Base-by-base conservation (phyloP, 2,797 vertebrate species). In the Tangara arthus region DNA sequence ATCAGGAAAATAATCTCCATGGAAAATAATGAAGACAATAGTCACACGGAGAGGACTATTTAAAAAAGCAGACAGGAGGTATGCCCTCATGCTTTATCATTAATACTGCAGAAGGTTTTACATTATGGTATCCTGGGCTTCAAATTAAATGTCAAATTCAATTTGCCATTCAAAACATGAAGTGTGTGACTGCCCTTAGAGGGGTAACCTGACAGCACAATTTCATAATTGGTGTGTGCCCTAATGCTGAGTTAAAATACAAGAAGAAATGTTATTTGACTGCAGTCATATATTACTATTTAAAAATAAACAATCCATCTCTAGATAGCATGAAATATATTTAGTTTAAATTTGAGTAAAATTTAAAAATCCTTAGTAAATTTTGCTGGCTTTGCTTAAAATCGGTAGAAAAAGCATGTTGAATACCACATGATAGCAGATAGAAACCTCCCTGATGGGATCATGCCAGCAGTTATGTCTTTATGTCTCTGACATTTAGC, bases 101-200 rank as follows among this genome's bases (percentile, higher is more conserved):
- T 96, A 94, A 93, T 93, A 86, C 55, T 77, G 88, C 70, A 93
- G 87, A 96, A 93, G 72, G 61, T 93, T 97, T 97, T 93, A 81
- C 64, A 90, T 97, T 95, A 92, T 89, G 84, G 68, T 97, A 76
- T 93, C 89, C 78, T 86, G 56, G 82, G 79, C 93, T 97, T 97
- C 96, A 98, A 98, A 98, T 97, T 97, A 97, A 97, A 97, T 97
- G 97, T 97, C 97, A 98, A 95, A 97, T 97, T 95, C 93, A 97
- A 97, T 98, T 98, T 98, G 75, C 86, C 69, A 87, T 82, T 94
- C 93, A 93, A 97, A 97, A 94, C 81, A 87, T 97, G 95, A 98
- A 97, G 89, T 60, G 82, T 96, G 53, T 89, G 94, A 73, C 94
- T 97, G 76, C 83, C 93, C 83, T 92, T 65, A 84, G 81, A 95